Conservation (phyloP, 2,797 vertebrate species). For the Lagocephalus sceleratus region DNA sequence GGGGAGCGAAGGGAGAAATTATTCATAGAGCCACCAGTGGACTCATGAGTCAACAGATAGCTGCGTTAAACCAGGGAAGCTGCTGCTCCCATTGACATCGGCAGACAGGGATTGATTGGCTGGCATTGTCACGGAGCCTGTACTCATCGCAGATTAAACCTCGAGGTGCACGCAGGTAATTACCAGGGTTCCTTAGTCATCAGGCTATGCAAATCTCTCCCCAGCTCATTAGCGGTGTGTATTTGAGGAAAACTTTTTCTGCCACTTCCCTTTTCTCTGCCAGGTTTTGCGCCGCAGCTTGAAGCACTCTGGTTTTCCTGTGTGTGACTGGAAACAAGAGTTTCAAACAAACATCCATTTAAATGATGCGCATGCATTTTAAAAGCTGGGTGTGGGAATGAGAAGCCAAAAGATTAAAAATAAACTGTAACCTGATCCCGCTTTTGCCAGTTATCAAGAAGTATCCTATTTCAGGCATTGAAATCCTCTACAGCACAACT, state of each 20-base stretch:
- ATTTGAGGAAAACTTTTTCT: conserved; percentile 57
- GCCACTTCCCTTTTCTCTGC: conserved; percentile 23
- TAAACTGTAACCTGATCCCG: neutral
- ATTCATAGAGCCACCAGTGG: conserved; percentile 33
- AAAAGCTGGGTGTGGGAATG: neutral
- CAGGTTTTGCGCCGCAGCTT: conserved; percentile 34
- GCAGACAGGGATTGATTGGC: conserved; percentile 40
- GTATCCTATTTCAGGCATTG: conserved; percentile 47
- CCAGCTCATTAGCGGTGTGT: conserved; percentile 55
- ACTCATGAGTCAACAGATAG: conserved; percentile 46
- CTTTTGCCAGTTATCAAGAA: conserved; percentile 19
- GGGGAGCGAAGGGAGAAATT: conserved; percentile 32
- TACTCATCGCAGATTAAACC: conserved; percentile 59
- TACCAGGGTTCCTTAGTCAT: conserved; percentile 67
- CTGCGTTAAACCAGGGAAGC: conserved; percentile 30
- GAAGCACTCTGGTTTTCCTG: conserved; percentile 10
- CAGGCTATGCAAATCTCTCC: conserved; percentile 55
- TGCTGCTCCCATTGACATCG: conserved; percentile 41
- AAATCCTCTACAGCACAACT: conserved; percentile 59
- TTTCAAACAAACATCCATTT: too few species aligned
- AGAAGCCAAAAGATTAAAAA: neutral
- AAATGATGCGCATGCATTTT: neutral
- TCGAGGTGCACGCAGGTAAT: conserved; percentile 56
- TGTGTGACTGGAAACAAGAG: too few species aligned
- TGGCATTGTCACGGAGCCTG: conserved; percentile 52